A percentile compares a stretch with the other conserved stretches of the same genome.
Conservation (phyloP, 2,888 invertebrate species). For the Agrotis exclamationis region DNA sequence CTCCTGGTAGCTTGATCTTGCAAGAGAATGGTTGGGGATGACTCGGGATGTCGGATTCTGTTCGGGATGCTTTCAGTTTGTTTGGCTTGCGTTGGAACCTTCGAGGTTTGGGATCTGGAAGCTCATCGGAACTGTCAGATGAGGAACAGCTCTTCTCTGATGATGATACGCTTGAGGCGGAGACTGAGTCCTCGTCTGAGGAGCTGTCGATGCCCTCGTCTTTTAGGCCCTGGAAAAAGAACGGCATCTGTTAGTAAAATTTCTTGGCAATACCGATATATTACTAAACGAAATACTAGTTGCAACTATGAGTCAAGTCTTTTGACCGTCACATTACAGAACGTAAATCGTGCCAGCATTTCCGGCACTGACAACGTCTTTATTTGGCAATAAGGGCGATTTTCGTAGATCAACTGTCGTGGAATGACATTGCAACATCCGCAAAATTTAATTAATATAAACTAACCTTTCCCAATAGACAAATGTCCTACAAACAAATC, state of each 20-base stretch:
- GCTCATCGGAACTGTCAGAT: conserved; percentile 86
- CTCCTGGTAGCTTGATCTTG: conserved; percentile 75
- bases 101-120: conserved; percentile 81
- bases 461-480: conserved; percentile 1
- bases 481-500: conserved; percentile 18
- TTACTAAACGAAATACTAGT: background rate
- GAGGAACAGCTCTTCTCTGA: conserved; percentile 89
- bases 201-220: conserved; percentile 90
- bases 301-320: background rate
- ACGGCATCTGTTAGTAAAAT: background rate
- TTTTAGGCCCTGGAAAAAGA: conserved; percentile 84
- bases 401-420: background rate
- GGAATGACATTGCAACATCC: background rate
- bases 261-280: background rate
- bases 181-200: conserved; percentile 87
- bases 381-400: background rate
- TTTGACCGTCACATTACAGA: background rate
- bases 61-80: conserved; percentile 85
- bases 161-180: conserved; percentile 86
- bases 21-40: conserved; percentile 77
- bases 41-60: conserved; percentile 85
- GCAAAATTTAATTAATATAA: conserved; percentile 9
- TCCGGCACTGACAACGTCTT: background rate
- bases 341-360: conserved; percentile 8
- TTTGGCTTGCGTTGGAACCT: conserved; percentile 85